Percentiles rank a stretch among this genome's conserved stretches.
These are phyloP conservation scores for Pipistrellus pipistrellus DNA, from an alignment of 2,797 vertebrate genomes.

Conservation along the genomic window DNA sequence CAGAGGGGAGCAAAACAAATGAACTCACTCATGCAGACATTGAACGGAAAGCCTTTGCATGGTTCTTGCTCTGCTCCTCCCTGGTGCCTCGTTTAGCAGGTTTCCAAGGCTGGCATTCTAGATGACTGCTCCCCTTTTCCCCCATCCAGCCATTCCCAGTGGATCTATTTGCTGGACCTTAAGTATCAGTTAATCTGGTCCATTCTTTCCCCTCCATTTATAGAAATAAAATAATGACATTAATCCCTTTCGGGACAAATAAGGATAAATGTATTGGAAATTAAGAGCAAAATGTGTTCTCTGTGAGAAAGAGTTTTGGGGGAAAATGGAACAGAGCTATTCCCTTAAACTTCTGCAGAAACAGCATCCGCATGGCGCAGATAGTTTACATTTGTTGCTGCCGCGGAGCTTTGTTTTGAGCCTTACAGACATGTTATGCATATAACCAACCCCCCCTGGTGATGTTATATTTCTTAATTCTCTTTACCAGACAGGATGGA, in stretches of 20 bases:
- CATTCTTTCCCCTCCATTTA: background rate
- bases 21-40: background rate
- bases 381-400: background rate
- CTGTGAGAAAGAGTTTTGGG: background rate
- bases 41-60: background rate
- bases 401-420: background rate
- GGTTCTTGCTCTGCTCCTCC: background rate
- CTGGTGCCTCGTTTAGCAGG: background rate
- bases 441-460: background rate
- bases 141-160: background rate
- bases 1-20: background rate
- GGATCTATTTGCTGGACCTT: background rate
- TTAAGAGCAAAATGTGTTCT: conserved; percentile 45
- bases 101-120: background rate
- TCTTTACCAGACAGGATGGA: background rate
- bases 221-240: conserved; percentile 48
- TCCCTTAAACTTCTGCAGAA: background rate
- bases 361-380: background rate
- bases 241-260: conserved; percentile 49
- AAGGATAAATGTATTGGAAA: conserved; percentile 58
- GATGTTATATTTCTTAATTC: background rate
- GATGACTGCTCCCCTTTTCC: background rate
- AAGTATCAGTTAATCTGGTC: conserved; percentile 23
- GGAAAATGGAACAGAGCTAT: background rate
- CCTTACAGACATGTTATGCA: background rate